Evolutionary conservation across 2,797 vertebrate genomes (phyloP).

Genomic region (Molossus alvarezi): DNA sequence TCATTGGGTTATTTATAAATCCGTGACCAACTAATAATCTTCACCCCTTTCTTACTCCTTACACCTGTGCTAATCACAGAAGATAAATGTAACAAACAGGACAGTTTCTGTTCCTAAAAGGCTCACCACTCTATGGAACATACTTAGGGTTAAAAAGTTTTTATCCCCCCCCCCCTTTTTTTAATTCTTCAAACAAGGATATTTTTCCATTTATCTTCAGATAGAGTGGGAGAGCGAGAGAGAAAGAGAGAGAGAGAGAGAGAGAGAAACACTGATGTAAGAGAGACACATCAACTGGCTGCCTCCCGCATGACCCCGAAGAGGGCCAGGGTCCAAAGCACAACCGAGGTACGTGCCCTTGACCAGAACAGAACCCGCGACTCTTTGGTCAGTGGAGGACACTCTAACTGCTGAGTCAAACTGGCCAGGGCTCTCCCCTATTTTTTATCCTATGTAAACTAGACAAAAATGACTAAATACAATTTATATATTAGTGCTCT

Average conservation of each 20-base stretch:
- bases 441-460: constrained; percentile 43
- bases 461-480: constrained; percentile 29
- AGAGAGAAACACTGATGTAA: too few species aligned
- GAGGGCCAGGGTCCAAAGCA: too few species aligned
- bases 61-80: background rate
- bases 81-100: background rate
- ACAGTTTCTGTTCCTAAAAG: constrained; percentile 49
- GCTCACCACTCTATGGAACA: background rate
- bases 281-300: too few species aligned
- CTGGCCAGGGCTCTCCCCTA: background rate
- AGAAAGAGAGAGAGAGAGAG: too few species aligned
- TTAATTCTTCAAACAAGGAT: too few species aligned
- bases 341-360: too few species aligned
- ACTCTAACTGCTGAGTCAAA: too few species aligned
- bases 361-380: too few species aligned
- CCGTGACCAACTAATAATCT: background rate
- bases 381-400: too few species aligned
- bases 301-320: too few species aligned
- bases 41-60: background rate
- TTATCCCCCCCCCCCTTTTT: background rate
- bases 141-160: constrained; percentile 9
- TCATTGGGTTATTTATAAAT: constrained; percentile 33
- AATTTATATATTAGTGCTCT: background rate
- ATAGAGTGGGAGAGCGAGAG: too few species aligned
- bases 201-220: too few species aligned